phyloP scores from a whole-genome alignment of 2,888 invertebrate genomes.

The Amaurobius ferox region DNA sequence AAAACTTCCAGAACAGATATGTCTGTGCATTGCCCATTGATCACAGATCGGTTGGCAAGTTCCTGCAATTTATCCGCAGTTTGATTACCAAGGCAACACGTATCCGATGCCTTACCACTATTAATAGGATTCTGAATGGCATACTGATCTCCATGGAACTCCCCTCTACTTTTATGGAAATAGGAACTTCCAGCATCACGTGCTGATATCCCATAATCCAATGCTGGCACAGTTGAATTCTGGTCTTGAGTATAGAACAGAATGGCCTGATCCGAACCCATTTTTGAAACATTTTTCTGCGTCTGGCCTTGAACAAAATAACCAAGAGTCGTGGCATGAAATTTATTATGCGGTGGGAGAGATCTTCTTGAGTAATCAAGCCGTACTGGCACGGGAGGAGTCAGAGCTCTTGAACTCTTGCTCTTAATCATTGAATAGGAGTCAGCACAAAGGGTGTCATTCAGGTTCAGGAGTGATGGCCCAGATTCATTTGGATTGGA shows the following conservation, averaged over 20 bases:
- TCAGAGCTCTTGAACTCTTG: constrained; percentile 49
- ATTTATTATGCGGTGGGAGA: constrained; percentile 58
- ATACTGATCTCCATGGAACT: constrained; percentile 16
- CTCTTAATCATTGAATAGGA: constrained; percentile 50
- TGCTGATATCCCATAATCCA: constrained; percentile 23
- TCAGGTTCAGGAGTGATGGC: constrained; percentile 53
- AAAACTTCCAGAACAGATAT: constrained; percentile 59
- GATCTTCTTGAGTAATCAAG: constrained; percentile 69
- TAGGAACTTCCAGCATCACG: constrained; percentile 31
- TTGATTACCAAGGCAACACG: constrained; percentile 66
- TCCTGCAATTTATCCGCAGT: constrained; percentile 67
- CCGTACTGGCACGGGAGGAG: constrained; percentile 58
- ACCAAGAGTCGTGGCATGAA: constrained; percentile 59
- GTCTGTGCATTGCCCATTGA: constrained; percentile 55
- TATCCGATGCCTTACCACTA: constrained; percentile 55
- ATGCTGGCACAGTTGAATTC: constrained; percentile 27
- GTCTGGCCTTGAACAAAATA: constrained; percentile 27
- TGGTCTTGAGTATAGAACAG: constrained; percentile 35
- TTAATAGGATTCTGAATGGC: constrained; percentile 39
- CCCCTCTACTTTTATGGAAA: constrained; percentile 23
- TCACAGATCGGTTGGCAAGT: constrained; percentile 60
- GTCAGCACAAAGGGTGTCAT: constrained; percentile 71
- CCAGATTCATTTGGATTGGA: constrained; percentile 65
- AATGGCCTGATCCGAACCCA: constrained; percentile 28
- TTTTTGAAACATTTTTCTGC: constrained; percentile 26